A percentile compares a stretch with the other conserved stretches of the same genome.
These are phyloP conservation scores for Diorhabda elongata DNA, from an alignment of 1,140 invertebrate species.

Conservation along the genomic window DNA sequence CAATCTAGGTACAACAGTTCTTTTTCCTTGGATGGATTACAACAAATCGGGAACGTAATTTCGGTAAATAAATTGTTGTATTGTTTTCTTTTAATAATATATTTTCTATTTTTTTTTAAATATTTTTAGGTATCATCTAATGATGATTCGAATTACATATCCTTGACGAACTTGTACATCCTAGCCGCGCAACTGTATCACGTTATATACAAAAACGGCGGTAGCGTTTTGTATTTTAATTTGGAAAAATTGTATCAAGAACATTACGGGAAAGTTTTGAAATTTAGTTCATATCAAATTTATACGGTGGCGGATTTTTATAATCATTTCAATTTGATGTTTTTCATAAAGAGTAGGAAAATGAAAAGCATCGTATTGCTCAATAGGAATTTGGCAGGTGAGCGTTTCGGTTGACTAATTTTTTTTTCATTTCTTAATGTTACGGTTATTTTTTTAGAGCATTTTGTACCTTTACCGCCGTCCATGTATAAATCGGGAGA, in stretches of 20 bases:
- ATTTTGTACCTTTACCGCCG: conserved; percentile 25
- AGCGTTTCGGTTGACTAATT: conserved; percentile 6
- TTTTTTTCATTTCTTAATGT: conserved; percentile 13
- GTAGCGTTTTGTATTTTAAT: conserved; percentile 32
- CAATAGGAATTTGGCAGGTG: conserved; percentile 40
- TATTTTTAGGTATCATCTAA: conserved; percentile 28
- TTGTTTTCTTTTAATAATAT: neutral
- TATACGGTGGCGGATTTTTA: conserved; percentile 37
- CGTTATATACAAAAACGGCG: conserved; percentile 35
- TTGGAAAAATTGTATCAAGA: conserved; percentile 34
- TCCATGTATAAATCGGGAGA: conserved; percentile 23
- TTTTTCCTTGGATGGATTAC: conserved; percentile 35
- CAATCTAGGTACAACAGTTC: conserved; percentile 35
- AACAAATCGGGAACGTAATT: conserved; percentile 38
- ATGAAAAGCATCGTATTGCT: conserved; percentile 37
- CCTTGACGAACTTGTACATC: conserved; percentile 36
- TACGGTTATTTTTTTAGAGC: conserved; percentile 24
- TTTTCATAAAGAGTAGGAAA: conserved; percentile 33
- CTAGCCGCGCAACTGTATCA: conserved; percentile 43
- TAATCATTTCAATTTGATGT: conserved; percentile 36
- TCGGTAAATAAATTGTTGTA: conserved; percentile 25
- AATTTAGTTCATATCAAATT: conserved; percentile 31
- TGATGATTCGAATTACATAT: conserved; percentile 34
- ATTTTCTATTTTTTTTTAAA: neutral
- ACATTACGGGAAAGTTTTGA: conserved; percentile 34